Evolutionary conservation across 2,888 invertebrate species (phyloP).

Genomic region (Hoplodrina ambigua): DNA sequence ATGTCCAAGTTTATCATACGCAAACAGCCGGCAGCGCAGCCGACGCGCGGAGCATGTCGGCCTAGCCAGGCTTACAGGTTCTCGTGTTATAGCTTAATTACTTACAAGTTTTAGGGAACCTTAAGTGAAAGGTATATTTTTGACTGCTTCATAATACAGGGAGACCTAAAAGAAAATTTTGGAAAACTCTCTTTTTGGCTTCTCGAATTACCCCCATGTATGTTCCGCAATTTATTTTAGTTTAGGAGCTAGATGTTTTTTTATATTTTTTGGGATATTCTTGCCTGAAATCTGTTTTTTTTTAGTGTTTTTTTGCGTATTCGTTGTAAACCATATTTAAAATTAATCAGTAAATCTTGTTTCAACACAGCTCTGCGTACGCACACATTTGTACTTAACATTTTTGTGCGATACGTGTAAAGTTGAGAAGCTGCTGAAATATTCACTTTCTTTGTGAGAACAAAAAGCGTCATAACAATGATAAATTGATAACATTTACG

Average conservation of each 20-base stretch:
- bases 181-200: no score
- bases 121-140: constrained; percentile 4
- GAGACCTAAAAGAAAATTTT: no score
- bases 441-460: constrained; percentile 5
- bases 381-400: no score
- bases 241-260: no score
- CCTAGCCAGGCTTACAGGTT: neutral
- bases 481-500: constrained; percentile 16
- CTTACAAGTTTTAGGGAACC: constrained; percentile 8
- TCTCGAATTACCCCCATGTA: no score
- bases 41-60: neutral
- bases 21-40: constrained; percentile 47
- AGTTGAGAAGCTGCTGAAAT: constrained; percentile 12
- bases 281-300: no score
- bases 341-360: neutral
- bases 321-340: neutral
- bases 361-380: neutral
- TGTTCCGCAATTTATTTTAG: no score
- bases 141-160: neutral
- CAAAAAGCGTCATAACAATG: constrained; percentile 25
- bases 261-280: no score
- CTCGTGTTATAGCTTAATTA: constrained; percentile 41
- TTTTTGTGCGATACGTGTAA: neutral
- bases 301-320: no score
- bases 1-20: constrained; percentile 56